These are phyloP conservation scores for Entomobrya proxima DNA, from an alignment of 2,888 invertebrate species.

Conservation along the genomic window DNA sequence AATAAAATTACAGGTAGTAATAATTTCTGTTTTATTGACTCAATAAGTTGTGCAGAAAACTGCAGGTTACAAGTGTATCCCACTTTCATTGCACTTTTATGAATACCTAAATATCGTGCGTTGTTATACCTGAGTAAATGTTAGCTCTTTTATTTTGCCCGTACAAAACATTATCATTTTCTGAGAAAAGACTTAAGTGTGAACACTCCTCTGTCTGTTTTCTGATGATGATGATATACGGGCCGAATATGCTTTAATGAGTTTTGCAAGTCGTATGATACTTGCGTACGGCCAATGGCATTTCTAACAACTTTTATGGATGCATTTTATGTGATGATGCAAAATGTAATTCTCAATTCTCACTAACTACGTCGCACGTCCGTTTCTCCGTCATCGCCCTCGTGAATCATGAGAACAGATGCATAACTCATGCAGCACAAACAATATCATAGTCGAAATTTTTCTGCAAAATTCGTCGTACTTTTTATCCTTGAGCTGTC, in stretches of 20 bases:
- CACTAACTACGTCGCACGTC: constrained; percentile 10
- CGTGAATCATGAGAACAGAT: neutral
- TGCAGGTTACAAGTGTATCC: constrained; percentile 32
- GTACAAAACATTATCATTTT: neutral
- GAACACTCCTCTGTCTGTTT: neutral
- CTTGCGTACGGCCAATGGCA: neutral
- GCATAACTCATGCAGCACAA: neutral
- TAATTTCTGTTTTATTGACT: constrained; percentile 38
- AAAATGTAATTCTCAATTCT: neutral
- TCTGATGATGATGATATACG: neutral
- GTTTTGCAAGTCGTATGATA: neutral
- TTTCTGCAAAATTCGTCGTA: neutral
- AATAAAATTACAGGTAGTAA: constrained; percentile 23
- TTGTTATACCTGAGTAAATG: neutral
- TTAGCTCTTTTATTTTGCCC: neutral
- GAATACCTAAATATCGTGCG: neutral
- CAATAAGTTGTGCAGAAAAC: constrained; percentile 23
- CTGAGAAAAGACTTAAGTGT: neutral
- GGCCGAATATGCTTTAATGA: neutral
- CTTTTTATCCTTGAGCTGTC: constrained; percentile 29
- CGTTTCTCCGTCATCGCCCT: neutral
- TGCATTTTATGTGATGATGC: neutral
- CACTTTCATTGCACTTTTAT: constrained; percentile 24
- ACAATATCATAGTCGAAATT: too few relatives aligned
- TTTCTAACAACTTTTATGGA: neutral